A percentile compares a stretch with the other conserved stretches of the same genome.
Conservation (phyloP, 2,797 vertebrate genomes). For the Florisuga fusca region DNA sequence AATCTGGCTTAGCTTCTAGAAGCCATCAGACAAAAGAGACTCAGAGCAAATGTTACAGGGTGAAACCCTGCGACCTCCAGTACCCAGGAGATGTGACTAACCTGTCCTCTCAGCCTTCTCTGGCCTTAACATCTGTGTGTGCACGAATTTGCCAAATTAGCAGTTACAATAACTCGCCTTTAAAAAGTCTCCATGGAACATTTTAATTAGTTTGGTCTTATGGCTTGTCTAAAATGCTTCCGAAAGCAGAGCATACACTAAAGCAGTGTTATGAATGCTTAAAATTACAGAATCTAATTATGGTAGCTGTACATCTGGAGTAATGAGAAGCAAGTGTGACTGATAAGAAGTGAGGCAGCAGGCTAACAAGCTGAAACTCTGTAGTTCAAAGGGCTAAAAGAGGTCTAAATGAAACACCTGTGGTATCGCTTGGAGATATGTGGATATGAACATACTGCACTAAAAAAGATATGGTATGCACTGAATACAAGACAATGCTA, state of each 20-base stretch:
- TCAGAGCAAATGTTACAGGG: neutral
- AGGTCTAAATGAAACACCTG: slow-evolving; percentile 8
- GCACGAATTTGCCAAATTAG: neutral
- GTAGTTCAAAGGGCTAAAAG: slow-evolving; percentile 7
- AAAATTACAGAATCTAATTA: slow-evolving; percentile 64
- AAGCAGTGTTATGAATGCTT: slow-evolving; percentile 14
- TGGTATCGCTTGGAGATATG: neutral
- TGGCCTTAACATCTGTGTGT: neutral
- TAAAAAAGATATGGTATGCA: neutral
- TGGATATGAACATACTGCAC: neutral
- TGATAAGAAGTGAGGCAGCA: slow-evolving; percentile 39
- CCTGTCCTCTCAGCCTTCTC: neutral
- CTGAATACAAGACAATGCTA: neutral
- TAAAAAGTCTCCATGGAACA: neutral
- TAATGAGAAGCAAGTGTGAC: neutral
- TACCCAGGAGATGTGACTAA: neutral
- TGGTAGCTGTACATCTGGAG: slow-evolving; percentile 1
- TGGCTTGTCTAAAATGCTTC: slow-evolving; percentile 25
- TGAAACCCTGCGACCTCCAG: neutral
- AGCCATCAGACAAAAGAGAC: neutral
- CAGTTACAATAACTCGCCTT: neutral
- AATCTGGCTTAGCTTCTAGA: neutral
- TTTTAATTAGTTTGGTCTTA: slow-evolving; percentile 65
- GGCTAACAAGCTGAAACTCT: slow-evolving; percentile 33
- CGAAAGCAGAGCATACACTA: neutral